Conservation (phyloP, 2,797 vertebrate species). For the Acrocephalus scirpaceus region DNA sequence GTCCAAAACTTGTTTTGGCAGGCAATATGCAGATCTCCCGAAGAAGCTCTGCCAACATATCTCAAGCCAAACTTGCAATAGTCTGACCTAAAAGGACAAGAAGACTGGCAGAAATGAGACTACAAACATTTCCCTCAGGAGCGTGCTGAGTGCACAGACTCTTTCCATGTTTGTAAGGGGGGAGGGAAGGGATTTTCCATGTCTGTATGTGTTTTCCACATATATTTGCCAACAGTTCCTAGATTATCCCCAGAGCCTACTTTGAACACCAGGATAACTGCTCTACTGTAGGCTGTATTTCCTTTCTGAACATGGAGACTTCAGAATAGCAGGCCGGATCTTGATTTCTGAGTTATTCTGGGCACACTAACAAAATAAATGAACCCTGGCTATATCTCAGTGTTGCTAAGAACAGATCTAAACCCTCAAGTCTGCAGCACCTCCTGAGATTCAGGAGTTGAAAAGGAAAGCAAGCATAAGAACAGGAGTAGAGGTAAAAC, state of each 20-base stretch:
- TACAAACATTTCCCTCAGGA: constrained; percentile 52
- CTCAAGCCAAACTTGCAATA: constrained; percentile 45
- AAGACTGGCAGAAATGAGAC: constrained; percentile 57
- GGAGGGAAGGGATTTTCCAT: constrained; percentile 60
- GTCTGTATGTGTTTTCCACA: constrained; percentile 53
- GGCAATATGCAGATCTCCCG: not conserved
- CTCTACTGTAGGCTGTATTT: constrained; percentile 40
- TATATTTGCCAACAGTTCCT: constrained; percentile 56
- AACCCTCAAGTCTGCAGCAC: not conserved
- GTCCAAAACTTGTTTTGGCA: constrained; percentile 46
- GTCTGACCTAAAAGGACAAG: constrained; percentile 57
- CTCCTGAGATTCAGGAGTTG: not conserved
- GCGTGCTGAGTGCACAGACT: not conserved
- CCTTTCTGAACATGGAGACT: constrained; percentile 21
- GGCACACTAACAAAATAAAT: constrained; percentile 48
- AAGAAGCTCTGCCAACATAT: constrained; percentile 7
- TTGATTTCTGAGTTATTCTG: constrained; percentile 32
- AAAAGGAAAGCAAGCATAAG: not conserved
- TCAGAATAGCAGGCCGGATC: not conserved
- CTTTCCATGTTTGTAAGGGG: constrained; percentile 48
- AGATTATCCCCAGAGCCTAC: constrained; percentile 47
- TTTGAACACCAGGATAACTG: constrained; percentile 22
- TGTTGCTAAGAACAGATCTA: not conserved
- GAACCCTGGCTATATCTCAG: not conserved
- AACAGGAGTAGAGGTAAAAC: not conserved